Conservation (phyloP, 2,113 vertebrate genomes). For the Limanda limanda region DNA sequence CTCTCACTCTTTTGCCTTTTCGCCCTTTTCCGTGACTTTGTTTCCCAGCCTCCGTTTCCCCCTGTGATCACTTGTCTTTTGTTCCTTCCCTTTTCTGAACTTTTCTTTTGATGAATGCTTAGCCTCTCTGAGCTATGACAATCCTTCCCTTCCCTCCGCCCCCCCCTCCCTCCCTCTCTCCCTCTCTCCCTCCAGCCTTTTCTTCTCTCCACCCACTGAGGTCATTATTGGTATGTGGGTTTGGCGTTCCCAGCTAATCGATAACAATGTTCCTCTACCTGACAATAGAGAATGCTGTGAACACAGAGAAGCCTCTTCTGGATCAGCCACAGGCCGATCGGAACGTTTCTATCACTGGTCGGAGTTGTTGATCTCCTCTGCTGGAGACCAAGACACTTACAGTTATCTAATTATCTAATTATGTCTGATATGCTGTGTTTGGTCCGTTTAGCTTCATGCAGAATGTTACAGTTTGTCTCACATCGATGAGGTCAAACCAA, state of each 20-base stretch:
- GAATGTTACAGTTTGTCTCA: slow-evolving; percentile 36
- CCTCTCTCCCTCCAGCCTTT: slow-evolving; percentile 24
- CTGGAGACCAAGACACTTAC: not conserved
- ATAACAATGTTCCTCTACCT: slow-evolving; percentile 66
- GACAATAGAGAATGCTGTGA: slow-evolving; percentile 53
- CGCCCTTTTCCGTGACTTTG: not conserved
- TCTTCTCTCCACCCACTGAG: slow-evolving; percentile 52
- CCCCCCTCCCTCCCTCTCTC: slow-evolving; percentile 5
- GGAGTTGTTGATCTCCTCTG: not conserved
- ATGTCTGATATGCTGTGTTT: not conserved
- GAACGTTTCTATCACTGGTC: slow-evolving; percentile 52
- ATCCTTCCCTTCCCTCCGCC: slow-evolving; percentile 17
- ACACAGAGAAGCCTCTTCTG: not conserved
- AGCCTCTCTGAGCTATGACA: slow-evolving; percentile 56
- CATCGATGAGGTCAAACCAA: slow-evolving; percentile 9
- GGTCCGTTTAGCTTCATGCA: not conserved
- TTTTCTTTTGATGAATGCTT: slow-evolving; percentile 65
- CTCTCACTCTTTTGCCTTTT: not conserved
- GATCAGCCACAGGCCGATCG: slow-evolving; percentile 16
- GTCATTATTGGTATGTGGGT: slow-evolving; percentile 66
- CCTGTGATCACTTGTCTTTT: slow-evolving; percentile 22
- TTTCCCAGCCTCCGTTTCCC: not conserved
- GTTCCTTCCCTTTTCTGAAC: not conserved
- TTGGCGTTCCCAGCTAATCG: slow-evolving; percentile 62
- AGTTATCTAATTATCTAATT: slow-evolving; percentile 5